phyloP scores from a whole-genome alignment of 1,140 invertebrate species.

The Drosophila baimaii region DNA sequence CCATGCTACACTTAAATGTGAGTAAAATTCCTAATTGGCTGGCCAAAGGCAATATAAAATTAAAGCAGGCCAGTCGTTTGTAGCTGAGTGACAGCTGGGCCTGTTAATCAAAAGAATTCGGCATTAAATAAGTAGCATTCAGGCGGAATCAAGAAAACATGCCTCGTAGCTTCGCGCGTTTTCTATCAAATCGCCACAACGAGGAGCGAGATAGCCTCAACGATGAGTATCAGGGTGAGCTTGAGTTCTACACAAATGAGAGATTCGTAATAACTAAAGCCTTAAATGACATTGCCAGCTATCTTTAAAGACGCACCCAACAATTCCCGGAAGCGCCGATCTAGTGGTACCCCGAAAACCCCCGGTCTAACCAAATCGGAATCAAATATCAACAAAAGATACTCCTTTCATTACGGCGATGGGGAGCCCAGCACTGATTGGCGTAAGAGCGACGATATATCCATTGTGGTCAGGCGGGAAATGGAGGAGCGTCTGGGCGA shows the following conservation, averaged over 20 bases:
- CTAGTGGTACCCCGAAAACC: neutral
- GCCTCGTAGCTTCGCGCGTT: constrained; percentile 44
- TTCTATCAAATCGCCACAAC: constrained; percentile 58
- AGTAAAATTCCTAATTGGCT: constrained; percentile 18
- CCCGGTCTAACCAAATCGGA: neutral
- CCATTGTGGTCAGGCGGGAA: constrained; percentile 58
- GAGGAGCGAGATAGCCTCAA: constrained; percentile 28
- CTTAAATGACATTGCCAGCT: neutral
- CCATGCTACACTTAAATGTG: neutral
- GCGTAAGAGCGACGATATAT: constrained; percentile 51
- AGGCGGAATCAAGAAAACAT: constrained; percentile 29
- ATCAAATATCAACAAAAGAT: constrained; percentile 1
- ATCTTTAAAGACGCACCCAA: constrained; percentile 28
- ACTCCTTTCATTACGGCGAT: constrained; percentile 43
- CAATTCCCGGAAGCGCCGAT: constrained; percentile 12
- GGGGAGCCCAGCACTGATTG: constrained; percentile 42
- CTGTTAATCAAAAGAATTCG: constrained; percentile 2
- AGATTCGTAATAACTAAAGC: neutral
- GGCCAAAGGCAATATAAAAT: constrained; percentile 13
- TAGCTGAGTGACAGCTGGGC: constrained; percentile 24
- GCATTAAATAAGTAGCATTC: constrained; percentile 1
- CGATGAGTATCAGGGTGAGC: constrained; percentile 52
- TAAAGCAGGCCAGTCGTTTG: constrained; percentile 8
- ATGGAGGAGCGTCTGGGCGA: constrained; percentile 41
- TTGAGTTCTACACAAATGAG: too few relatives aligned